phyloP scores from a whole-genome alignment of 1,140 invertebrate species.

The Brachionus plicatilis region DNA sequence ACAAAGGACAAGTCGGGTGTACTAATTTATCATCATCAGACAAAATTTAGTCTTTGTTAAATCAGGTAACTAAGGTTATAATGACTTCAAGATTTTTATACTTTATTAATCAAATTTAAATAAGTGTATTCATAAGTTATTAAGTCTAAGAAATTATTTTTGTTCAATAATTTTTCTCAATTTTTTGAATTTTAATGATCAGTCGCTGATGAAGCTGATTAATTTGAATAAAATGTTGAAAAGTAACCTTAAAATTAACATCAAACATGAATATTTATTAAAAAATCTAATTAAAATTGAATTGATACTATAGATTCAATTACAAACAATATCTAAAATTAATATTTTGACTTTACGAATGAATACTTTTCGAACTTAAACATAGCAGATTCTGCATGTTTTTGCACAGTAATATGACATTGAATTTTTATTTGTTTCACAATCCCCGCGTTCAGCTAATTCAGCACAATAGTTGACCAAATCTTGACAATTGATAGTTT shows the following conservation, averaged over 20 bases:
- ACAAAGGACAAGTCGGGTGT: too few species aligned
- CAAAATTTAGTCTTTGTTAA: too few species aligned
- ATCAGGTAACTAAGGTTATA: too few species aligned
- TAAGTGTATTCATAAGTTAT: too few species aligned
- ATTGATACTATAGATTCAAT: not conserved
- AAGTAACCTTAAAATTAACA: not conserved
- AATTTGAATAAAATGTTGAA: not conserved
- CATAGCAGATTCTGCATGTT: not conserved
- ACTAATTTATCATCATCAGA: too few species aligned
- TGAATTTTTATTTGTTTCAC: not conserved
- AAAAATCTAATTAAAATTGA: not conserved
- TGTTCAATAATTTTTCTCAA: too few species aligned
- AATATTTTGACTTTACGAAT: not conserved
- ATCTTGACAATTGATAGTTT: not conserved
- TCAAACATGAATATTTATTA: not conserved
- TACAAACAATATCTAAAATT: not conserved
- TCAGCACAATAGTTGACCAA: constrained; percentile 4
- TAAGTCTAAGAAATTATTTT: too few species aligned
- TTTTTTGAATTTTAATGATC: too few species aligned
- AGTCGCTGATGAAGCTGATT: too few species aligned
- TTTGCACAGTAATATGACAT: constrained; percentile 12
- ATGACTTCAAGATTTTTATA: too few species aligned
- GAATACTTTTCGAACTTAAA: not conserved
- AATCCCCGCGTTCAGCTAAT: constrained; percentile 23
- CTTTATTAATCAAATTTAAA: too few species aligned